Evolutionary conservation across 2,888 invertebrate genomes (phyloP).

Genomic region (Copidosoma aretas): DNA sequence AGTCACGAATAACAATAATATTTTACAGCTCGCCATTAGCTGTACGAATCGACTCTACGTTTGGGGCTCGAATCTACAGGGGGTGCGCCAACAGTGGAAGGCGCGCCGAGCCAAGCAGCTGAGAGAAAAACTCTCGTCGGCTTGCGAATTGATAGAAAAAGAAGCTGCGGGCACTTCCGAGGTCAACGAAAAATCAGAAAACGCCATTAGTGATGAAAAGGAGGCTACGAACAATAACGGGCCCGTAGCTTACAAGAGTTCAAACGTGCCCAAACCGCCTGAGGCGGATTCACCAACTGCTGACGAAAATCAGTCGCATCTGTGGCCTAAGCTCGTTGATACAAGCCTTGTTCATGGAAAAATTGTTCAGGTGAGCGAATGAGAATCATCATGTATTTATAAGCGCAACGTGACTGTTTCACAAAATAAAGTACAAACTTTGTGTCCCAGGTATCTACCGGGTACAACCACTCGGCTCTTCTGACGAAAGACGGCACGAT

Average conservation of each 20-base stretch:
- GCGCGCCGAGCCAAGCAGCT: slow-evolving; percentile 54
- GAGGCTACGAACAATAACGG: slow-evolving; percentile 15
- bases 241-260: slow-evolving; percentile 2
- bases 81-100: slow-evolving; percentile 72
- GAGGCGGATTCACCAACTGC: neutral
- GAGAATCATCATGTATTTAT: neutral
- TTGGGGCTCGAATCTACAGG: slow-evolving; percentile 82
- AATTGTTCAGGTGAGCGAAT: slow-evolving; percentile 67
- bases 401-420: neutral
- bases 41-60: slow-evolving; percentile 71
- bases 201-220: neutral
- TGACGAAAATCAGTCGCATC: slow-evolving; percentile 63
- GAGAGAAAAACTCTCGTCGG: slow-evolving; percentile 24
- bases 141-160: slow-evolving; percentile 17
- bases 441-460: slow-evolving; percentile 66
- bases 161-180: slow-evolving; percentile 7
- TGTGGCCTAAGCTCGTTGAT: slow-evolving; percentile 70
- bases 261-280: neutral
- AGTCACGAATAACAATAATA: slow-evolving; percentile 5
- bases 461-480: slow-evolving; percentile 83
- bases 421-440: slow-evolving; percentile 28
- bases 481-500: slow-evolving; percentile 75
- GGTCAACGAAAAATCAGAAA: slow-evolving; percentile 14
- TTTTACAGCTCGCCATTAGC: slow-evolving; percentile 71
- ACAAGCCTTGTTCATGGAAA: slow-evolving; percentile 69